Base-by-base conservation (phyloP, 37 sponge, comb jelly and placozoan species). In the Dysidea cf. avara region DNA sequence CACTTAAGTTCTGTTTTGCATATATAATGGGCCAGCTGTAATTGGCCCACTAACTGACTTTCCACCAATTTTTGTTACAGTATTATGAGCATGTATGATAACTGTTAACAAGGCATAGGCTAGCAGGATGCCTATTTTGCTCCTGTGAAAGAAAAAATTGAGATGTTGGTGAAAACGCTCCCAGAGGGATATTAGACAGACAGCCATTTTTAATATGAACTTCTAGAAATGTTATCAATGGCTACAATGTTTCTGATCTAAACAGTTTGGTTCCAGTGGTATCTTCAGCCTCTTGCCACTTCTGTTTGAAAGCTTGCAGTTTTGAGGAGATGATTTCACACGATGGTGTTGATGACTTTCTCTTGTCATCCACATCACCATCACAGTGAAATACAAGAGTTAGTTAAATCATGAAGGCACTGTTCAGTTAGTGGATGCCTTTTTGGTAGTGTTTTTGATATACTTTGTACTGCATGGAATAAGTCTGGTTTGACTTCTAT, bases 391-490 rank as follows among this genome's bases (percentile, higher is more conserved):
- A 82, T 3, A 82, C 74, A 12, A 74, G 20, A 31, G 12, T 32
- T n/a, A 82, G 51, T n/a, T n/a, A n/a, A n/a, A 24, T 82, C 74
- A 7, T 46, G 51, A n/a, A 66, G 17, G 60, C 66, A 74, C 11
- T 16, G 14, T 3, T n/a, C 3, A 52, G 25, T 17, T 20, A 72
- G 38, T 17, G 28, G 21, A 65, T 66, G 58, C 31, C 49, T 48
- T 43, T 66, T 82, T 21, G 48, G n/a, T 33, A 74, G 11, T 18
- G 47, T 64, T 2, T 25, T 2, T 24, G 69, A 35, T 0, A 82
- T 38, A 18, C 75, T 38, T 39, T 82, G 82, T 5, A 73, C 53
- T 7, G 82, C 82, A 82, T 74, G 80, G 48, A 79, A 79, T 17
- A 79, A 22, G 46, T 56, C 75, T 30, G 74, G 32, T 28, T 82